Conservation (phyloP, 2,888 invertebrate genomes). For the Temnothorax unifasciatus region DNA sequence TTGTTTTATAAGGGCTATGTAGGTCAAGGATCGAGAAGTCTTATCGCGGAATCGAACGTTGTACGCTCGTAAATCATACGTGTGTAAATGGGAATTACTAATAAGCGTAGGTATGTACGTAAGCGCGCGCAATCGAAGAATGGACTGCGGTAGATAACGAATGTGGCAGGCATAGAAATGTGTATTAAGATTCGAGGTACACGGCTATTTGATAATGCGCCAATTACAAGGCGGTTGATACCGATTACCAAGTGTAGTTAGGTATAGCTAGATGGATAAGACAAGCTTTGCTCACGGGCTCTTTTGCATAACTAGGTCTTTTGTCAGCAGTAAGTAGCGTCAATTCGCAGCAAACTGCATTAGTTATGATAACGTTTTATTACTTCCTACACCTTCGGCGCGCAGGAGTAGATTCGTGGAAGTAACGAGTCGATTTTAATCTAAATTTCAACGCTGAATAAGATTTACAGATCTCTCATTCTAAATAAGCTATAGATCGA, state of each 20-base stretch:
- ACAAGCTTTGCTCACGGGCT: background rate
- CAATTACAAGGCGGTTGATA: slow-evolving; percentile 23
- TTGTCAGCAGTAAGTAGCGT: slow-evolving; percentile 7
- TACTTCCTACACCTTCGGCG: background rate
- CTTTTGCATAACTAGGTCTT: slow-evolving; percentile 8
- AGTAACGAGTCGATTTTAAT: background rate
- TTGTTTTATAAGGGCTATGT: background rate
- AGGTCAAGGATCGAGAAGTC: slow-evolving; percentile 3
- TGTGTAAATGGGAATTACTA: slow-evolving; percentile 10
- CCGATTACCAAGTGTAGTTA: slow-evolving; percentile 2
- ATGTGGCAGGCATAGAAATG: background rate
- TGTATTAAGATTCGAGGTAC: background rate
- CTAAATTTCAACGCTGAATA: background rate
- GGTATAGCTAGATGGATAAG: background rate
- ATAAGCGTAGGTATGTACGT: background rate
- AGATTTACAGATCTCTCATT: background rate
- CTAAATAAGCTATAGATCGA: background rate
- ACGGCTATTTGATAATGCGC: background rate
- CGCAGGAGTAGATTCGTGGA: background rate
- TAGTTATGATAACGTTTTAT: background rate
- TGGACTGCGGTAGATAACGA: background rate
- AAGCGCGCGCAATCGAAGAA: background rate
- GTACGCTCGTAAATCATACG: slow-evolving; percentile 9
- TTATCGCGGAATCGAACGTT: background rate
- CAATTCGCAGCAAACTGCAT: background rate